Evolutionary conservation across 2,113 vertebrate genomes (phyloP), one percentile per base, ranked within the genome.

Genomic region (Ifrita kowaldi): DNA sequence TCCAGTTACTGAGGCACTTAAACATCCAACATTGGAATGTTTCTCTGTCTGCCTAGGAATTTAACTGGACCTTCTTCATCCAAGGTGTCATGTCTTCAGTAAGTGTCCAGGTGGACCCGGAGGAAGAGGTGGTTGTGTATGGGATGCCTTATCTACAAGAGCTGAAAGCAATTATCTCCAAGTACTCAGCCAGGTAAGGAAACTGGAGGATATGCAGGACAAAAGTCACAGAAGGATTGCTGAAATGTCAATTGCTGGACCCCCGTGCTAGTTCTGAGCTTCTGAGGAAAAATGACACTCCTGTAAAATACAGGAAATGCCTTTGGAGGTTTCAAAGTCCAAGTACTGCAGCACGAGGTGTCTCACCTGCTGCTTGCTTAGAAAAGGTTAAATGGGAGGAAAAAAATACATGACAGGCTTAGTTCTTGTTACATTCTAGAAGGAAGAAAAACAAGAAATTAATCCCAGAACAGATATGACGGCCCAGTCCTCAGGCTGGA

Each of bases 41-140:
- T 76, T 89, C 78, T 55, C 35, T 91, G 30, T 73, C 73, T 85
- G 63, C 52, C 82, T 94, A 99, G 99, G 99, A 98, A 33, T 99
- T 99, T 89, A 99, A 99, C 95, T 99, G 99, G 99, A 99, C 98
- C 6, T 96, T 97, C 64, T 99, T 99, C 97, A 98, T 99, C 91
- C 98, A 98, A 92, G 98, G 98, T 0, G 98, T 99, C 63, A 97
- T 99, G 93, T 98, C 98, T 32, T 98, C 98, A 26, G 99, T 99
- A 49, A 97, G 94, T 7, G 92, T 99, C 6, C 55, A 98, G 30
- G 94, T 99, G 44, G 97, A 98, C 46, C 95, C 97, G 0, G 91
- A 99, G 7, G 99, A 99, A 76, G 98, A 99, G 65, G 98, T 99
- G 28, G 99, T 99, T 76, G 98, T 99, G 7, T 99, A 99, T 26